Percentiles rank a stretch among this genome's conserved stretches.
Conservation (phyloP, 2,797 vertebrate genomes). For the Phalloptychus januarius region DNA sequence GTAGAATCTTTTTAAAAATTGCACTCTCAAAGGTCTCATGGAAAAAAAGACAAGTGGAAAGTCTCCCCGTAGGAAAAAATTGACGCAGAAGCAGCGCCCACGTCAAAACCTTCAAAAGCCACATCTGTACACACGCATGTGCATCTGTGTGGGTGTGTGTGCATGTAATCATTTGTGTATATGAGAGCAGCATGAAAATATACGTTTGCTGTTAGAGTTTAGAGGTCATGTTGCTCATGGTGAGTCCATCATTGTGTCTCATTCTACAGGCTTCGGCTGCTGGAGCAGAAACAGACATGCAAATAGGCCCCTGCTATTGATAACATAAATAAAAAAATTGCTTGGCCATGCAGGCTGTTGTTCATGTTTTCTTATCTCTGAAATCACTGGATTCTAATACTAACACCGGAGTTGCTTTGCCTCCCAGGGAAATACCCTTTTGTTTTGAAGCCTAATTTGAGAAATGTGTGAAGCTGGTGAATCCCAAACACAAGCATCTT, state of each 20-base stretch:
- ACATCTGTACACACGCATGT: slow-evolving; percentile 44
- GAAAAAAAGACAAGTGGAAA: slow-evolving; percentile 90
- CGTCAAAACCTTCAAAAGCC: slow-evolving; percentile 84
- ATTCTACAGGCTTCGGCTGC: not conserved
- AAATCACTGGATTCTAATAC: not conserved
- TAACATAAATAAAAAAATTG: not conserved
- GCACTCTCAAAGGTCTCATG: slow-evolving; percentile 53
- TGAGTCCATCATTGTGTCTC: not conserved
- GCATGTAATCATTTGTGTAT: slow-evolving; percentile 32
- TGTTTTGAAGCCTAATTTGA: not conserved
- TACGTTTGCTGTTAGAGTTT: slow-evolving; percentile 36
- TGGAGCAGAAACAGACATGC: not conserved
- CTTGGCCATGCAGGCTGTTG: not conserved
- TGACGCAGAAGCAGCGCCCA: slow-evolving; percentile 88
- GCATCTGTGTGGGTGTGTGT: slow-evolving; percentile 31
- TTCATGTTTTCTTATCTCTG: not conserved
- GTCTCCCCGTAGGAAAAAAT: slow-evolving; percentile 91
- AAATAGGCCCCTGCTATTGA: not conserved
- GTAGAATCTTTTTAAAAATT: slow-evolving; percentile 37
- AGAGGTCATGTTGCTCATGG: not conserved
- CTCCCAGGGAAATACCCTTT: not conserved
- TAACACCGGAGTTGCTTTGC: not conserved
- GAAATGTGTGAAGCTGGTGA: not conserved
- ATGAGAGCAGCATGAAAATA: slow-evolving; percentile 44
- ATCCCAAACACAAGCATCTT: not conserved